These are phyloP conservation scores for Capromys pilorides DNA, from an alignment of 2,797 vertebrate species.

Conservation along the genomic window DNA sequence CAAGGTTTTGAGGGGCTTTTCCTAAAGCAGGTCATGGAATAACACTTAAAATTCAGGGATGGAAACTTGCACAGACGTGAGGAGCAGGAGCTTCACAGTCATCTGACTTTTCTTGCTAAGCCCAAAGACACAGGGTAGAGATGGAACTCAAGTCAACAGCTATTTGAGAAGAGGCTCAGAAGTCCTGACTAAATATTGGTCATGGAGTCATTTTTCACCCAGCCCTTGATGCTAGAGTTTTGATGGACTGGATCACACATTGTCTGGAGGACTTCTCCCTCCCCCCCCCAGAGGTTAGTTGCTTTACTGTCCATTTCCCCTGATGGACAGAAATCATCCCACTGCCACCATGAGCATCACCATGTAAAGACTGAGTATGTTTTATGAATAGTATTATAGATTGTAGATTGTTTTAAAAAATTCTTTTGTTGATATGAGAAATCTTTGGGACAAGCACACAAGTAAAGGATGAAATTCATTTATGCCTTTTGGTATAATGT, in stretches of 20 bases:
- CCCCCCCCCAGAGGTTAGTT: no score
- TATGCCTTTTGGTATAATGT: neutral
- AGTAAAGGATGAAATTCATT: neutral
- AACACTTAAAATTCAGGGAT: neutral
- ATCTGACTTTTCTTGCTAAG: neutral
- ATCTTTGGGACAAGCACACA: neutral
- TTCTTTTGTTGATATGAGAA: neutral
- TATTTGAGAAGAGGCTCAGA: no score
- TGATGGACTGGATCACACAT: no score
- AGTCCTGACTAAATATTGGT: neutral
- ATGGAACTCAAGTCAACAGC: neutral
- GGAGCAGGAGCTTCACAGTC: neutral
- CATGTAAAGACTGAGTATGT: neutral
- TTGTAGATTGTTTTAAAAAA: neutral
- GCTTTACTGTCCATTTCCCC: neutral
- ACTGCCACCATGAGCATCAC: neutral
- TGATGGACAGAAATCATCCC: neutral
- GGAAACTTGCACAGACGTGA: neutral
- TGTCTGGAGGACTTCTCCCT: neutral
- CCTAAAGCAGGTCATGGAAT: neutral
- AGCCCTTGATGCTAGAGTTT: neutral
- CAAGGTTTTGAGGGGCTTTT: neutral
- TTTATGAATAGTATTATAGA: neutral
- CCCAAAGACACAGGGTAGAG: neutral
- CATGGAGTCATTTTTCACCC: neutral